These are phyloP conservation scores for Marronus borbonicus DNA, from an alignment of 2,888 invertebrate genomes.

Conservation along the genomic window DNA sequence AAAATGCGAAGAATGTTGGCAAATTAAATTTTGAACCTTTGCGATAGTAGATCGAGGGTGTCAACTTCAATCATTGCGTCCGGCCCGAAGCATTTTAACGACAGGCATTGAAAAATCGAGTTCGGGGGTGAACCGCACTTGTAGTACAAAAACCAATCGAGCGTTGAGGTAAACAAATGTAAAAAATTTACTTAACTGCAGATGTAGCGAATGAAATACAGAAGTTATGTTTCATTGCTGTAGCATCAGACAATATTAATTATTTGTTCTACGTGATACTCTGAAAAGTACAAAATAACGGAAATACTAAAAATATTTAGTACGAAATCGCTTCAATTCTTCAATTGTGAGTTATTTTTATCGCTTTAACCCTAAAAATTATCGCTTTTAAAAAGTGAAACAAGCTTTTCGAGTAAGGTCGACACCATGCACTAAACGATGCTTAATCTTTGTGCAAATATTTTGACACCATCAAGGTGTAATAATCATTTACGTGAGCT, in stretches of 20 bases:
- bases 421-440: neutral
- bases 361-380: too few relatives aligned
- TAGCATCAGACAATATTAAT: too few relatives aligned
- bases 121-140: neutral
- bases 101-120: neutral
- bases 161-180: too few relatives aligned
- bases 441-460: neutral
- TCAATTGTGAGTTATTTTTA: too few relatives aligned
- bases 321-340: too few relatives aligned
- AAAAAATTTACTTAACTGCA: neutral
- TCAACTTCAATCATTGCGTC: neutral
- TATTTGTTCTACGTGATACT: too few relatives aligned
- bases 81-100: neutral
- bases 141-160: neutral
- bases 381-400: too few relatives aligned
- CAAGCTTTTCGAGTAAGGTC: neutral
- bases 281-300: too few relatives aligned
- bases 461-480: neutral
- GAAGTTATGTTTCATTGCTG: neutral
- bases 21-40: constrained; percentile 17
- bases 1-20: neutral
- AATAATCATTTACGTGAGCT: neutral
- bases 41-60: neutral
- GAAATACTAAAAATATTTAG: too few relatives aligned
- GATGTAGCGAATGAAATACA: neutral